A percentile compares a stretch with the other conserved stretches of the same genome.
Evolutionary conservation across 2,888 invertebrate species (phyloP).

Genomic region (Choreutis nemorana): DNA sequence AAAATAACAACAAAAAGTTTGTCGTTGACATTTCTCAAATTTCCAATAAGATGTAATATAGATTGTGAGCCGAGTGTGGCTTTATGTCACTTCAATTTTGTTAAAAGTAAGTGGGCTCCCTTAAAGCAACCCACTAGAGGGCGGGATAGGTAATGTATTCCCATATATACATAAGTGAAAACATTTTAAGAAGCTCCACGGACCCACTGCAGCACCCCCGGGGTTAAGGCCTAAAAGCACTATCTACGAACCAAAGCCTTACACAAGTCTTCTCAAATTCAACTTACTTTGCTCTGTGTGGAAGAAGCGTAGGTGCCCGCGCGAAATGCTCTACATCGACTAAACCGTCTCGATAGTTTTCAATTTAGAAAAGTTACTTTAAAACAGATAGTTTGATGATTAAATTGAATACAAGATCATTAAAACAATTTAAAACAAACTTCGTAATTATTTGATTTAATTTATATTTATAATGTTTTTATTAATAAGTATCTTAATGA

Average conservation of each 20-base stretch:
- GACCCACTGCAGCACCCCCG: slow-evolving; percentile 63
- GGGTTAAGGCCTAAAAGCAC: slow-evolving; percentile 68
- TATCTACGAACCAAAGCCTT: slow-evolving; percentile 65
- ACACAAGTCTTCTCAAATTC: slow-evolving; percentile 68
- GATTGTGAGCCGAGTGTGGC: slow-evolving; percentile 53
- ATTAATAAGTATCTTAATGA: too few relatives aligned
- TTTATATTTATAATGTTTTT: too few relatives aligned
- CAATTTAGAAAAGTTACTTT: too few relatives aligned
- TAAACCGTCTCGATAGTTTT: slow-evolving; percentile 29
- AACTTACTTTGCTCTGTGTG: slow-evolving; percentile 61
- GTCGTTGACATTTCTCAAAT: slow-evolving; percentile 38
- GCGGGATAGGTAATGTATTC: slow-evolving; percentile 63
- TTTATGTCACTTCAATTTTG: slow-evolving; percentile 64
- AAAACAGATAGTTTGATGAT: too few relatives aligned
- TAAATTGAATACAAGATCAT: too few relatives aligned
- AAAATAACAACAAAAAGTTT: too few relatives aligned
- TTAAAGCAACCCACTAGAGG: slow-evolving; percentile 60
- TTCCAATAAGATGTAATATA: slow-evolving; percentile 56
- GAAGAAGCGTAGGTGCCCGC: slow-evolving; percentile 53
- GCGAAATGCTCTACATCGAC: slow-evolving; percentile 26
- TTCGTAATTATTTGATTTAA: too few relatives aligned
- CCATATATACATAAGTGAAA: slow-evolving; percentile 65
- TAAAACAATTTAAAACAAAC: too few relatives aligned
- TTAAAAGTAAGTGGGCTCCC: slow-evolving; percentile 60
- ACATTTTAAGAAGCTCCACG: slow-evolving; percentile 66